A percentile compares a stretch with the other conserved stretches of the same genome.
phyloP scores from a whole-genome alignment of 2,888 invertebrate genomes.

The Parnassius orleans region DNA sequence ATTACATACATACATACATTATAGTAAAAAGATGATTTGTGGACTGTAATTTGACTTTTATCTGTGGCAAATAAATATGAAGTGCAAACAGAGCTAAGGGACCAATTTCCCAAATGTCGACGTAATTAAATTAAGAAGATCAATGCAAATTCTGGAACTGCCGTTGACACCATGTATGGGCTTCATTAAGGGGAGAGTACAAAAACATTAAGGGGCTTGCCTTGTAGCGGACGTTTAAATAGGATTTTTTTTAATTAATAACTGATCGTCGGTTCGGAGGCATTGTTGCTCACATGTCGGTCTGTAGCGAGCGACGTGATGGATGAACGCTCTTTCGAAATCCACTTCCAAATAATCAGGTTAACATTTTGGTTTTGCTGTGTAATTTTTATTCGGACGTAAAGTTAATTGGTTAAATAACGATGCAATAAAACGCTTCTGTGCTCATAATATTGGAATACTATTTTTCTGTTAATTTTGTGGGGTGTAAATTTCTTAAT shows the following conservation, averaged over 20 bases:
- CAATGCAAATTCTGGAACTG: slow-evolving; percentile 71
- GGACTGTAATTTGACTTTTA: not conserved
- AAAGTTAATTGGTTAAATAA: slow-evolving; percentile 7
- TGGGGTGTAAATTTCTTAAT: too few species aligned
- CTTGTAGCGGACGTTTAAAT: slow-evolving; percentile 57
- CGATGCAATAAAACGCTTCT: too few species aligned
- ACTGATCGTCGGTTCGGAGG: slow-evolving; percentile 34
- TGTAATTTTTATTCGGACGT: slow-evolving; percentile 16
- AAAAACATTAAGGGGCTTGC: slow-evolving; percentile 55
- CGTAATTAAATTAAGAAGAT: slow-evolving; percentile 53
- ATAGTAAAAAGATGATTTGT: not conserved
- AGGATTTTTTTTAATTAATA: slow-evolving; percentile 63
- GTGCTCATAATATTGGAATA: too few species aligned
- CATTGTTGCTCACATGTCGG: slow-evolving; percentile 24
- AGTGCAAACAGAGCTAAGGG: slow-evolving; percentile 13
- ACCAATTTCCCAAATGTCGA: slow-evolving; percentile 33
- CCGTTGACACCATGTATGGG: slow-evolving; percentile 58
- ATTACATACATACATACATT: too few species aligned
- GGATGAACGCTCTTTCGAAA: slow-evolving; percentile 44
- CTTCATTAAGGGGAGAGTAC: slow-evolving; percentile 63
- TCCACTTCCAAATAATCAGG: slow-evolving; percentile 14
- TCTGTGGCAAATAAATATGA: not conserved
- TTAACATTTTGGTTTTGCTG: slow-evolving; percentile 17
- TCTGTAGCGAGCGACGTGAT: slow-evolving; percentile 34
- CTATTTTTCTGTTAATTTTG: too few species aligned